These are phyloP conservation scores for Hipposideros larvatus DNA, from an alignment of 2,797 vertebrate species.

Conservation along the genomic window DNA sequence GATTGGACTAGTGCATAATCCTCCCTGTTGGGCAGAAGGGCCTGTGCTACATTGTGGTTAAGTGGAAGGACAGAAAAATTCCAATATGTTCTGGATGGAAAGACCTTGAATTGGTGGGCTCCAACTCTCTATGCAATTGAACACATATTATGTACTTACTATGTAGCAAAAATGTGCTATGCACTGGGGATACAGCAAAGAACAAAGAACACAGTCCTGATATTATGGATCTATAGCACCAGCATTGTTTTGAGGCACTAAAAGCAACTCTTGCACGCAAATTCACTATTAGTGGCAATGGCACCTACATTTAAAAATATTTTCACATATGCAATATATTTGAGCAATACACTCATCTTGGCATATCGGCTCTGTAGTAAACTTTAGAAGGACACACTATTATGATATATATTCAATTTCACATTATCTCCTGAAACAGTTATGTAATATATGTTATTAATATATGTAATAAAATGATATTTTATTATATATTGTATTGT, in stretches of 20 bases:
- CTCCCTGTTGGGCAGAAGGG: background rate
- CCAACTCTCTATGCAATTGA: background rate
- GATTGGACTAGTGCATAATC: background rate
- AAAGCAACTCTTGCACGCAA: background rate
- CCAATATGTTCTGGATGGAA: background rate
- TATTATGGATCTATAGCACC: background rate
- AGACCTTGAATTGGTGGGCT: background rate
- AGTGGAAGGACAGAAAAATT: background rate
- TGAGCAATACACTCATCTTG: conserved; percentile 80
- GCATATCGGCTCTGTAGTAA: conserved; percentile 80
- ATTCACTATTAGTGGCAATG: background rate
- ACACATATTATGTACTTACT: background rate
- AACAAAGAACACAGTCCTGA: background rate
- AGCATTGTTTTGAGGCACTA: background rate
- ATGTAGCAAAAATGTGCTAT: background rate
- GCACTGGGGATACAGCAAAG: background rate
- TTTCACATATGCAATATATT: conserved; percentile 55
- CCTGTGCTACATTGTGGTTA: background rate
- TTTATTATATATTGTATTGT: background rate
- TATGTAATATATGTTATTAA: conserved; percentile 81
- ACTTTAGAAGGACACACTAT: conserved; percentile 66
- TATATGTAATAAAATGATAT: too few relatives aligned
- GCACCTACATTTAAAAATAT: background rate
- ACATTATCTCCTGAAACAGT: conserved; percentile 83
- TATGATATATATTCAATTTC: conserved; percentile 72